Evolutionary conservation across 2,113 vertebrate species (phyloP).

Genomic region (Paraplagusia blochii): DNA sequence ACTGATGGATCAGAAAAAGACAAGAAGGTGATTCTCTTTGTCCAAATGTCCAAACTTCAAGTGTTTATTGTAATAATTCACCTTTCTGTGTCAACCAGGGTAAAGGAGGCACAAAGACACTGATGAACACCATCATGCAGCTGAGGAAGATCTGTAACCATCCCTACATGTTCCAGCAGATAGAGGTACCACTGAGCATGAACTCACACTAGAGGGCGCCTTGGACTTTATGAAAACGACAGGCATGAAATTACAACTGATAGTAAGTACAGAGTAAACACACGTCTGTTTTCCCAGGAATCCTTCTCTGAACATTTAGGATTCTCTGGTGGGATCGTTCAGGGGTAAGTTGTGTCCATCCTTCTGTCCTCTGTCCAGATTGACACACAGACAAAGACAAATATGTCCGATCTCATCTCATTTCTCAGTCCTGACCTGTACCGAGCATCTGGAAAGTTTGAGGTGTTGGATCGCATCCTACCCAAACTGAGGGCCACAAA

Average conservation of each 20-base stretch:
- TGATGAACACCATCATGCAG: constrained; percentile 99
- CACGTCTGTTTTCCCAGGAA: constrained; percentile 75
- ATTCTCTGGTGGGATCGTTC: constrained; percentile 91
- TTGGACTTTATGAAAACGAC: too few species aligned
- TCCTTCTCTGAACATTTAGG: constrained; percentile 97
- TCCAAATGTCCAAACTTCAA: not conserved
- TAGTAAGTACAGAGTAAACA: not conserved
- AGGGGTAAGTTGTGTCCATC: constrained; percentile 80
- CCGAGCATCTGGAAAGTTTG: constrained; percentile 94
- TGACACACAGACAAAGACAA: not conserved
- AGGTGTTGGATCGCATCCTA: constrained; percentile 92
- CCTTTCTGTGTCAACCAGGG: constrained; percentile 72
- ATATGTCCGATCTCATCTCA: not conserved
- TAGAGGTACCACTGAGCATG: constrained; percentile 79
- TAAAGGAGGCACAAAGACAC: constrained; percentile 94
- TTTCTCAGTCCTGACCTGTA: constrained; percentile 81
- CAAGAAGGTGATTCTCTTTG: constrained; percentile 83
- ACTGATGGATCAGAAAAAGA: constrained; percentile 96
- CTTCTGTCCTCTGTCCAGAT: not conserved
- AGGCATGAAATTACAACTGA: too few species aligned
- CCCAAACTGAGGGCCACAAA: constrained; percentile 91
- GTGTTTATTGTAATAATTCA: not conserved
- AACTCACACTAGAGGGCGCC: too few species aligned
- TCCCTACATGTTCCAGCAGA: constrained; percentile 97
- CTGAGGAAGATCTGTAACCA: constrained; percentile 98